These are phyloP conservation scores for Pharmacophagus antenor DNA, from an alignment of 2,888 invertebrate species.

Conservation along the genomic window DNA sequence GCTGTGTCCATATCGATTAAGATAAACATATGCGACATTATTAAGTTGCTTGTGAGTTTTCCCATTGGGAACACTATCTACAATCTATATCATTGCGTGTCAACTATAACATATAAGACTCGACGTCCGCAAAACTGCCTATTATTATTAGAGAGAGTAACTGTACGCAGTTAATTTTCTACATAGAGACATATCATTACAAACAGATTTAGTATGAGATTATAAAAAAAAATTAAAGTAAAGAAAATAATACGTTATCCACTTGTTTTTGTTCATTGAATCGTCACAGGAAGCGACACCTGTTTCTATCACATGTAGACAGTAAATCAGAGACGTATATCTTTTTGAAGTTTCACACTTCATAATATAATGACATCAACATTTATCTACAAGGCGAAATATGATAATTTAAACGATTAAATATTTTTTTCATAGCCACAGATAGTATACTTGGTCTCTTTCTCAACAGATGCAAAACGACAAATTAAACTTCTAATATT, in stretches of 20 bases:
- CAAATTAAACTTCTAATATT: background rate
- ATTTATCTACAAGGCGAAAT: too few species aligned
- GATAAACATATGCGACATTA: background rate
- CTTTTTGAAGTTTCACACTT: background rate
- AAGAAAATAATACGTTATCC: slow-evolving; percentile 15
- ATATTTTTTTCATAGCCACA: background rate
- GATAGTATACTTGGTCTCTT: background rate
- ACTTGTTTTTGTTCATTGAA: slow-evolving; percentile 4
- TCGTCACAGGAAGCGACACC: background rate
- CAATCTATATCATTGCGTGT: slow-evolving; percentile 19
- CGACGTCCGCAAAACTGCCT: slow-evolving; percentile 2
- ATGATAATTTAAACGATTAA: background rate
- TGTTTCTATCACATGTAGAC: background rate
- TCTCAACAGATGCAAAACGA: background rate
- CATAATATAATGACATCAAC: background rate
- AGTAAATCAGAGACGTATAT: background rate
- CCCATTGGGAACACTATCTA: background rate
- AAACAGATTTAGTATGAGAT: slow-evolving; percentile 40
- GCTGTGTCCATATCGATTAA: background rate
- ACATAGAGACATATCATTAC: slow-evolving; percentile 41
- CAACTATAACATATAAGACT: slow-evolving; percentile 28
- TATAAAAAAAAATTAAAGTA: slow-evolving; percentile 33
- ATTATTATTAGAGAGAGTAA: slow-evolving; percentile 27
- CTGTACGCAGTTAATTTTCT: slow-evolving; percentile 29
- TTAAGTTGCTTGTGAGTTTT: background rate